Base-by-base conservation (phyloP, 2,113 vertebrate genomes). In the Sinocyclocheilus rhinocerous region DNA sequence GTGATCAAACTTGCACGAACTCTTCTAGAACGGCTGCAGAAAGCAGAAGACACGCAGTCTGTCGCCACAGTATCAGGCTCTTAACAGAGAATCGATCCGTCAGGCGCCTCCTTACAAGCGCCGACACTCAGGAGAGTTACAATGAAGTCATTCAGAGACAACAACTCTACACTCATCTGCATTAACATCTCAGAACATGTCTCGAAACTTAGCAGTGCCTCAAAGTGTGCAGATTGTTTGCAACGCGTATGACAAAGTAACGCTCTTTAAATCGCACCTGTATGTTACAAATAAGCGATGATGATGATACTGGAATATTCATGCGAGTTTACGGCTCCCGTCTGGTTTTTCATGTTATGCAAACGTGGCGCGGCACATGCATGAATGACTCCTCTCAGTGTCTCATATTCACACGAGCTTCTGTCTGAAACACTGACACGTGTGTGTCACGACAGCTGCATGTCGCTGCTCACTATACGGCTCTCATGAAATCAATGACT, bases 281-380 rank as follows among this genome's bases (percentile, higher is more conserved):
- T 11, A 42, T 22, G 18, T 1, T 1, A 42, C 36, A 6, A 48
- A 75, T 3, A 13, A 52, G 13, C 8, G 8, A 33, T 2, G 42
- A 45, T 2, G 8, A 15, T 52, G 16, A 16, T 15, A 11, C 9
- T 52, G 50, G 15, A 52, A 16, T 16, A 52, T 52, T 52, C 4
- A 52, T 50, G 48, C 45, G 7, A 12, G 45, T 12, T 16, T 15
- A 50, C 3, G n/a, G 45, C 11, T 48, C 11, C 2, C 45, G 3
- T 59, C 72, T 77, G 87, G 77, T 85, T 85, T 85, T 88, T 78
- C 84, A 77, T 42, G 87, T 88, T 85, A 82, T 57, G 80, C 83
- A 24, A 81, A 78, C 26, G 70, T 42, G 4, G 4, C 9, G 9
- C 70, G 39, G 5, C 20, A 45, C 70, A 72, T 20, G 69, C 72